Evolutionary conservation across 2,888 invertebrate species (phyloP).

Genomic region (Pandemis corylana): DNA sequence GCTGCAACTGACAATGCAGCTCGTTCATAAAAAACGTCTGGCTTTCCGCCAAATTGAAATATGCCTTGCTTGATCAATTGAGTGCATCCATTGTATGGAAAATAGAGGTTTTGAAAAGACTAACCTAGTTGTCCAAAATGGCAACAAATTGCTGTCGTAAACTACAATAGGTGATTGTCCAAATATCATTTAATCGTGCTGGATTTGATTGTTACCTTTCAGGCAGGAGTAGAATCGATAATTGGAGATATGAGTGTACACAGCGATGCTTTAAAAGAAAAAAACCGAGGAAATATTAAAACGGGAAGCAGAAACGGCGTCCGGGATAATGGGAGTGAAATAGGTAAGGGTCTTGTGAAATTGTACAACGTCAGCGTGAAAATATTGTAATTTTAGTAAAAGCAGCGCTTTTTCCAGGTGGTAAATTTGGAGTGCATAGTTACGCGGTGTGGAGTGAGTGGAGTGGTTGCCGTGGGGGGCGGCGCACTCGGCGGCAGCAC

Average conservation of each 20-base stretch:
- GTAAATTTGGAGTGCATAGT: conserved; percentile 53
- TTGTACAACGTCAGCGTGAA: conserved; percentile 4
- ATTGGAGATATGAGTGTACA: conserved; percentile 28
- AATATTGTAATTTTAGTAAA: conserved; percentile 15
- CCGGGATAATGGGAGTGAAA: conserved; percentile 4
- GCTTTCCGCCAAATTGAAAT: conserved; percentile 73
- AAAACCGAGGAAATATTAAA: conserved; percentile 13
- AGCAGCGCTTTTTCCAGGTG: conserved; percentile 53
- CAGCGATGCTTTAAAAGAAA: conserved; percentile 5
- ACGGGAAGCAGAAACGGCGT: conserved; percentile 4
- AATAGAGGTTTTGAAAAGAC: conserved; percentile 64
- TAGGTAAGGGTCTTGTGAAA: conserved; percentile 23
- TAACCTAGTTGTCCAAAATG: conserved; percentile 72
- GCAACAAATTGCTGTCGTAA: conserved; percentile 61
- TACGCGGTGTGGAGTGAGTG: conserved; percentile 73
- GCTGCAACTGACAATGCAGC: conserved; percentile 65
- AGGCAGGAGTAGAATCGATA: conserved; percentile 49
- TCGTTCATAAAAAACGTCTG: conserved; percentile 67
- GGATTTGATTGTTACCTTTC: conserved; percentile 51
- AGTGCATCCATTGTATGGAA: conserved; percentile 67
- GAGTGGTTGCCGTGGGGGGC: conserved; percentile 67
- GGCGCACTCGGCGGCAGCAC: conserved; percentile 67
- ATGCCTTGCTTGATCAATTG: conserved; percentile 66
- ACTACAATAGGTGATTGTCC: conserved; percentile 60
- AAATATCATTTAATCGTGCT: conserved; percentile 54